Evolutionary conservation across 2,888 invertebrate genomes (phyloP), one percentile per base, ranked within the genome.

Genomic region (Osmoderma eremita): DNA sequence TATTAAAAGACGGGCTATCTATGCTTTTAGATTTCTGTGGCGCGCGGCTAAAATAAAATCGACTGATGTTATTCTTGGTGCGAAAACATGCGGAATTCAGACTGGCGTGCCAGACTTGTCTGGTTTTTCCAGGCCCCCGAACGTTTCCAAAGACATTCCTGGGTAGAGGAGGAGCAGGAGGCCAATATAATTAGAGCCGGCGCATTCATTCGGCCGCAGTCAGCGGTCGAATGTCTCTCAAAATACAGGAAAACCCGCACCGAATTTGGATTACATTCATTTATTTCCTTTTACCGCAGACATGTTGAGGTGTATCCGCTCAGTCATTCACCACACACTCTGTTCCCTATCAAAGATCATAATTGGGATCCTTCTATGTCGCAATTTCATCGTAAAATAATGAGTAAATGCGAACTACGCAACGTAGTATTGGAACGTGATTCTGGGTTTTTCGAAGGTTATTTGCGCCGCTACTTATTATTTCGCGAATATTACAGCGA

Each of bases 11-110:
- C 22, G 15, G 20, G 63, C 63, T 38, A 63, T 63, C 63, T 51
- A 63, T 15, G 10, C 41, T 63, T 63, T 51, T 51, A 53, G 51
- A 51, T 63, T 49, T 63, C 63, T 51, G 24, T 63, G 42, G 51
- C 53, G 42, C 24, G 63, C 45, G 51, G 63, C 53, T 63, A 63
- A 63, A 63, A 53, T 53, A 58, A 58, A 65, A 39, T 49, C 65
- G 45, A 49, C 54, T 49, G 65, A 30, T 56, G 65, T 65, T 65
- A 65, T 65, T 65, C 48, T 65, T 22, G 65, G 65, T 45, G 38
- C 62, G 62, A 56, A 75, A 74, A 75, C 79, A 80, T 80, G 80
- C 80, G 81, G 80, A 80, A 81, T 81, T 80, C 77, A 73, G 73
- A 73, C 73, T 54, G 69, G 71, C 71, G 69, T 68, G 77, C 79